Evolutionary conservation across 2,113 vertebrate species (phyloP).

Genomic region (Chlamydotis undulata): DNA sequence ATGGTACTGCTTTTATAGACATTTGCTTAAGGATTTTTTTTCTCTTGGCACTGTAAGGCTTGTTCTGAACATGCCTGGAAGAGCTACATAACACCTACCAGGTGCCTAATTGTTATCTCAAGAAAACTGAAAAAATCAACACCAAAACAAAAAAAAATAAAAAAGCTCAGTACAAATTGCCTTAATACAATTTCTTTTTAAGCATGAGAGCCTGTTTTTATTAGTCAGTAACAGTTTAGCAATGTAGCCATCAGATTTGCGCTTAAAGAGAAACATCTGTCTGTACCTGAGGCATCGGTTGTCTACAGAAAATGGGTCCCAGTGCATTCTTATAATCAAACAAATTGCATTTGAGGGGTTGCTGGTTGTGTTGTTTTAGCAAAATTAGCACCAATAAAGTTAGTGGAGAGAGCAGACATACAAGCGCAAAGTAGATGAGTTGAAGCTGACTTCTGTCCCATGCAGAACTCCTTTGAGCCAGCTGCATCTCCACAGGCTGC

Average conservation of each 20-base stretch:
- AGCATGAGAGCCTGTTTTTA: background rate
- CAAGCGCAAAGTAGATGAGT: background rate
- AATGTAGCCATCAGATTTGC: background rate
- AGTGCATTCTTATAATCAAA: background rate
- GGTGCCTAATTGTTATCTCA: background rate
- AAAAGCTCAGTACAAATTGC: background rate
- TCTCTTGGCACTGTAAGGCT: background rate
- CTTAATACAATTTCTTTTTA: background rate
- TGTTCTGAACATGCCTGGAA: background rate
- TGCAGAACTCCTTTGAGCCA: background rate
- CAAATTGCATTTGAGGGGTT: background rate
- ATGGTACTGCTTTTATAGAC: background rate
- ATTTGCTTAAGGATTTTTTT: background rate
- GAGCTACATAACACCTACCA: background rate
- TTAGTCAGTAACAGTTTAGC: background rate
- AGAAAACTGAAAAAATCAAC: background rate
- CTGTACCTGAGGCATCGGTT: background rate
- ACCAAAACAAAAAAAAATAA: background rate
- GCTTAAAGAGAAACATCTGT: background rate
- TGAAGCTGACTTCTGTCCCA: background rate
- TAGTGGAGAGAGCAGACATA: background rate
- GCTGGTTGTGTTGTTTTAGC: background rate
- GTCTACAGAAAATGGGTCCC: background rate
- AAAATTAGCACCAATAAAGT: background rate
- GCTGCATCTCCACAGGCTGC: background rate